phyloP scores from a whole-genome alignment of 2,888 invertebrate species.

The Euzetes globulus region DNA sequence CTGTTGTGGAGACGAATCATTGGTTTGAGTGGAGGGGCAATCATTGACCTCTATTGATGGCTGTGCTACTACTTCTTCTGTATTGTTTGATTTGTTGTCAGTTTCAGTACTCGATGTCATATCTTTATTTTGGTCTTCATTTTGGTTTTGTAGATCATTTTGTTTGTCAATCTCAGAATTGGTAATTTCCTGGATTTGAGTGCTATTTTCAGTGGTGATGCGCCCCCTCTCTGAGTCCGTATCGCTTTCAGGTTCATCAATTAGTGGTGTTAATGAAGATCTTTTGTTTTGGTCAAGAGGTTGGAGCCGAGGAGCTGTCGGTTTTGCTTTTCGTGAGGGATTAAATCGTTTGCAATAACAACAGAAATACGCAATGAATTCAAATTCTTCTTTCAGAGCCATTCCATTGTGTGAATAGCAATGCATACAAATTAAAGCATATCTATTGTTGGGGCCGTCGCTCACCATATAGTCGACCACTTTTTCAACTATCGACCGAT shows the following conservation, averaged over 20 bases:
- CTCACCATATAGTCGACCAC: conserved; percentile 89
- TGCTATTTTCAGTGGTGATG: background rate
- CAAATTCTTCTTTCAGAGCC: conserved; percentile 64
- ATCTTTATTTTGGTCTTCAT: background rate
- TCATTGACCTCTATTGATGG: no score
- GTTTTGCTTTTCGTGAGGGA: conserved; percentile 77
- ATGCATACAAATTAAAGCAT: conserved; percentile 83
- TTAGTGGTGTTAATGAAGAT: conserved; percentile 16
- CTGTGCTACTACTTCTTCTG: no score
- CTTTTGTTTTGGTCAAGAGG: conserved; percentile 27
- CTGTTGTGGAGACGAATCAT: background rate
- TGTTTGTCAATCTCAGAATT: conserved; percentile 1
- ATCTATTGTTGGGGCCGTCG: conserved; percentile 88
- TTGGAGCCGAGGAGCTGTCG: conserved; percentile 46
- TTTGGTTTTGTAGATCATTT: background rate
- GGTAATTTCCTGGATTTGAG: background rate
- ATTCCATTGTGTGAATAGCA: conserved; percentile 91
- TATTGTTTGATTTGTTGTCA: no score
- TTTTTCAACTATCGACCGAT: conserved; percentile 73
- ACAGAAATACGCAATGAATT: conserved; percentile 73
- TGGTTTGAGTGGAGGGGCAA: background rate
- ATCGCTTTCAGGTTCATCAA: conserved; percentile 36
- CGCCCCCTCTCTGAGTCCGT: conserved; percentile 15
- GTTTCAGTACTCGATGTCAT: no score
- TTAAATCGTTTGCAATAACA: conserved; percentile 81